Conservation (phyloP, 2,888 invertebrate species). For the Nomada flava region DNA sequence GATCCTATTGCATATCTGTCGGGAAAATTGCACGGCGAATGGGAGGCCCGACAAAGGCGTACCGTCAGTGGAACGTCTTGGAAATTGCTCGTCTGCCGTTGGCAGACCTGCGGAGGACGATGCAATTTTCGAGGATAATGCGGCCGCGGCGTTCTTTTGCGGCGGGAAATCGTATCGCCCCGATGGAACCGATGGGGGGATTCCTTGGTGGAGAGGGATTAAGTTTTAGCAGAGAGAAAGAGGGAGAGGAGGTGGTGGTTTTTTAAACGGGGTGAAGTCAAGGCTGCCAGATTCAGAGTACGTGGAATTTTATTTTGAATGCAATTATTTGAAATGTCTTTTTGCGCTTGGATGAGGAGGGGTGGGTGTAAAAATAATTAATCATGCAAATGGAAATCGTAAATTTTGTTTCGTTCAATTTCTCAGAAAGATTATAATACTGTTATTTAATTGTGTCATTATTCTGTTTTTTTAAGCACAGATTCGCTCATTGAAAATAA, state of each 20-base stretch:
- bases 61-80: conserved; percentile 49
- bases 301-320: too few species aligned
- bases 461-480: too few species aligned
- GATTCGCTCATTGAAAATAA: too few species aligned
- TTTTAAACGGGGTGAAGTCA: not conserved
- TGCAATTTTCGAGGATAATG: conserved; percentile 57
- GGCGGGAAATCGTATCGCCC: conserved; percentile 9
- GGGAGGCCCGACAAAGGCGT: conserved; percentile 40
- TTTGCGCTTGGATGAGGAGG: too few species aligned
- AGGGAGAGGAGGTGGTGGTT: not conserved
- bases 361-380: too few species aligned
- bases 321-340: too few species aligned
- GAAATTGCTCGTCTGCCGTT: conserved; percentile 62
- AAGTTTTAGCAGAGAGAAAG: not conserved
- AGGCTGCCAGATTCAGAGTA: not conserved
- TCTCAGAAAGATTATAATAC: too few species aligned
- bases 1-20: conserved; percentile 56
- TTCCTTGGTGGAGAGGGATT: not conserved
- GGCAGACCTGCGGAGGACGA: conserved; percentile 41
- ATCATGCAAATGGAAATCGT: too few species aligned
- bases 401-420: too few species aligned
- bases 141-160: conserved; percentile 27
- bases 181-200: conserved; percentile 7
- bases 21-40: conserved; percentile 59
- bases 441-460: too few species aligned